Evolutionary conservation across 2,888 invertebrate genomes (phyloP).

Genomic region (Drosophila sordidapex): DNA sequence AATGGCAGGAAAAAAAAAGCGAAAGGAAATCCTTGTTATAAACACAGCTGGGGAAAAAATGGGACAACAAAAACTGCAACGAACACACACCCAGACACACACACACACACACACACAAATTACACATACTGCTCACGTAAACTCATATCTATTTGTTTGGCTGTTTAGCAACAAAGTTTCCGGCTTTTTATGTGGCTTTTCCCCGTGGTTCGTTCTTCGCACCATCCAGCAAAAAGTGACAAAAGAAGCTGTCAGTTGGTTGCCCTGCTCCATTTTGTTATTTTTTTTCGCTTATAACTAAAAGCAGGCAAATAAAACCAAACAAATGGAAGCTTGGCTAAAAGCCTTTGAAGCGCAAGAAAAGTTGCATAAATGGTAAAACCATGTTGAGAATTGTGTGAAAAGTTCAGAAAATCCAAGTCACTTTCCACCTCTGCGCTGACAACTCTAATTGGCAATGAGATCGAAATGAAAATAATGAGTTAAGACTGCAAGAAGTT

Average conservation of each 20-base stretch:
- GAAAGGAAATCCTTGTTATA: constrained; percentile 16
- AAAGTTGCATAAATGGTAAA: constrained; percentile 54
- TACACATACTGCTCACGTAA: constrained; percentile 32
- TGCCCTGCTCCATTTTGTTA: constrained; percentile 4
- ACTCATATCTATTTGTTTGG: constrained; percentile 71
- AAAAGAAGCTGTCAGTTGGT: constrained; percentile 70
- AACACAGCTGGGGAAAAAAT: constrained; percentile 29
- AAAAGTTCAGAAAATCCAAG: constrained; percentile 8
- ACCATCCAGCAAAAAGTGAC: constrained; percentile 63
- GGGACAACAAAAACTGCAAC: constrained; percentile 43
- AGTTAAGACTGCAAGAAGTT: neutral
- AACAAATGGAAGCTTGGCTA: constrained; percentile 10
- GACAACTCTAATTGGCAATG: constrained; percentile 40
- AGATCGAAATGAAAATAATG: neutral
- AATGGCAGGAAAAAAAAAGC: constrained; percentile 19
- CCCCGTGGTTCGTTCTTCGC: constrained; percentile 44
- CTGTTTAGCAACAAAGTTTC: constrained; percentile 72
- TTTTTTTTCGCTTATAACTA: constrained; percentile 47
- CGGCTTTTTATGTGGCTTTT: constrained; percentile 55
- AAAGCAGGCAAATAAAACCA: constrained; percentile 28
- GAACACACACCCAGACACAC: neutral
- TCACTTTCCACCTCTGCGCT: constrained; percentile 22
- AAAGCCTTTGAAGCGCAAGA: constrained; percentile 48
- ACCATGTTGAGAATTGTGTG: constrained; percentile 54
- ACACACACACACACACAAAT: neutral